Base-by-base conservation (phyloP, 2,888 invertebrate genomes). In the Polyommatus icarus region DNA sequence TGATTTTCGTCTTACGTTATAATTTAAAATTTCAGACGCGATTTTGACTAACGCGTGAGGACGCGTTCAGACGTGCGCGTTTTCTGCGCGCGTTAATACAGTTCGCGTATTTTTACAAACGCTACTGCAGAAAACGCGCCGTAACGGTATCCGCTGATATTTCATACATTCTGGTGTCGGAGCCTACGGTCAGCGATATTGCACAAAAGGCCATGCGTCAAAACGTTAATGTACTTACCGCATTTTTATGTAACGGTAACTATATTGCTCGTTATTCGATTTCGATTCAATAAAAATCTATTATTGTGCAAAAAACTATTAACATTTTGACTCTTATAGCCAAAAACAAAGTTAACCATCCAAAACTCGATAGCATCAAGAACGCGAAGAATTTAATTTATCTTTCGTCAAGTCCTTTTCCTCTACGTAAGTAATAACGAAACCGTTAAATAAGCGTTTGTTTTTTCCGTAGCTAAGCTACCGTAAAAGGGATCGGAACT, bases 381-480 rank as follows among this genome's bases (percentile, higher is more conserved):
- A 10, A 67, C 29, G 29, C 29, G 24, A 67, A 67, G 67, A 67
- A 67, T 67, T 72, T 72, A 72, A 72, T 40, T 72, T 72, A 72
- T 40, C 40, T 72, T 72, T 40, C 72, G 36, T 72, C 72, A 72
- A 20, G 40, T 50, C 50, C 46, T 67, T 67, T 67, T 67, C 67
- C 67, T 32, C 67, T 18, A 67, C 75, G 50, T 73, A 46, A 77
- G 61, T 73, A 77, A 77, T 73, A 77, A 77, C 90, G 91, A 90
- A 92, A 91, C 91, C 90, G 90, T 92, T 90, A 91, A 92, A 92
- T 92, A 93, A 93, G 93, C 92, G 92, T 93, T 92, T 89, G 88
- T 90, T 88, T 91, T 89, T 90, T 90, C 89, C 90, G 91, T 91
- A 92, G 91, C 92, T 92, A 91, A 88, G 89, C 90, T 91, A 90